Evolutionary conservation across 2,797 vertebrate species (phyloP).

Genomic region (Acipenser oxyrinchus): DNA sequence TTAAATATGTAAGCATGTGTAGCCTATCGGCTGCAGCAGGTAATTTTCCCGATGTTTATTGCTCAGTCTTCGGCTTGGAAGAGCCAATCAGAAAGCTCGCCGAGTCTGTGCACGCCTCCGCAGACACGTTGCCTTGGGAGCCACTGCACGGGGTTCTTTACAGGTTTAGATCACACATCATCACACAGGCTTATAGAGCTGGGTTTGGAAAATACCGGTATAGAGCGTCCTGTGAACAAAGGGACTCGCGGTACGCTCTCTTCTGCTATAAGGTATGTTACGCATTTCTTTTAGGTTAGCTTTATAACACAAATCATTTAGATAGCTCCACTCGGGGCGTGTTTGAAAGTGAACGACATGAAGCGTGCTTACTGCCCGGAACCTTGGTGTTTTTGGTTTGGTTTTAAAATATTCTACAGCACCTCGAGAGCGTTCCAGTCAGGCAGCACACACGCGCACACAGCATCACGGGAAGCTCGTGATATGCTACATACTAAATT

Average conservation of each 20-base stretch:
- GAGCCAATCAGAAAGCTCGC: conserved; percentile 42
- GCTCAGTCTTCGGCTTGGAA: conserved; percentile 22
- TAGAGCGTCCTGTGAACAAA: conserved; percentile 47
- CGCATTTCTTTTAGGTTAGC: background rate
- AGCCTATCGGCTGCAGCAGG: conserved; percentile 48
- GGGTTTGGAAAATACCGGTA: too few relatives aligned
- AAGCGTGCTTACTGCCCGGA: too few relatives aligned
- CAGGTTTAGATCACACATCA: conserved; percentile 38
- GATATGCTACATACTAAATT: too few relatives aligned
- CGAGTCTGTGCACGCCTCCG: conserved; percentile 41
- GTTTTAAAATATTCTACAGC: too few relatives aligned
- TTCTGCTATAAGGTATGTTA: conserved; percentile 35
- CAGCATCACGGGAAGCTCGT: too few relatives aligned
- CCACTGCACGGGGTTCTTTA: conserved; percentile 63
- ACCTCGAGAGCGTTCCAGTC: too few relatives aligned
- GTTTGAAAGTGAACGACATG: too few relatives aligned
- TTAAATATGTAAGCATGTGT: conserved; percentile 55
- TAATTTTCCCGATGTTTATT: conserved; percentile 33
- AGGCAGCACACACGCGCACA: too few relatives aligned
- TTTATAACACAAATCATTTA: too few relatives aligned
- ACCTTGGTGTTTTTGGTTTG: too few relatives aligned
- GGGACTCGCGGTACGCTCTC: conserved; percentile 39
- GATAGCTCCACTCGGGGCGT: too few relatives aligned
- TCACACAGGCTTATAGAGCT: conserved; percentile 25
- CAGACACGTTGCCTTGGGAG: conserved; percentile 72